Percentiles rank a stretch among this genome's conserved stretches.
phyloP scores from a whole-genome alignment of 2,113 vertebrate genomes.

The Paraplagusia blochii region DNA sequence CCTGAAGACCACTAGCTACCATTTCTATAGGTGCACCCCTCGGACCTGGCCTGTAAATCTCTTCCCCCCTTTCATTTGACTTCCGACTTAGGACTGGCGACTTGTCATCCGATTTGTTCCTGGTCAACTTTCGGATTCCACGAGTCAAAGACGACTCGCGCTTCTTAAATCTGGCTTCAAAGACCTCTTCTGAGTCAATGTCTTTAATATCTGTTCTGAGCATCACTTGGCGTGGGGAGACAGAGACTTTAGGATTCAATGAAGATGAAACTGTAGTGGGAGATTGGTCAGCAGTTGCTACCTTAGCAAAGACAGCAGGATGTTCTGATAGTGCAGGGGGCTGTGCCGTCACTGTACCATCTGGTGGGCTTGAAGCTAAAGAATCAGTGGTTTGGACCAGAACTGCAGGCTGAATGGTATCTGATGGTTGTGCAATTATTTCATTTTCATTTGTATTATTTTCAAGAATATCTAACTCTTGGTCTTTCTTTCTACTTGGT shows the following conservation, averaged over 20 bases:
- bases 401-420: constrained; percentile 72
- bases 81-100: constrained; percentile 62
- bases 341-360: constrained; percentile 17
- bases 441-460: constrained; percentile 4
- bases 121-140: constrained; percentile 83
- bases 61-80: constrained; percentile 78
- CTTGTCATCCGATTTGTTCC: constrained; percentile 87
- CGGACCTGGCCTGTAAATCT: constrained; percentile 86
- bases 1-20: constrained; percentile 60
- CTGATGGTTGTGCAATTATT: constrained; percentile 24
- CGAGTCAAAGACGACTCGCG: constrained; percentile 86
- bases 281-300: constrained; percentile 47
- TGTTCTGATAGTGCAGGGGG: constrained; percentile 52
- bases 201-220: constrained; percentile 81
- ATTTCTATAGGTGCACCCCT: constrained; percentile 86
- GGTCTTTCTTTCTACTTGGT: constrained; percentile 23
- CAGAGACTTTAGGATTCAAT: constrained; percentile 28
- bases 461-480: constrained; percentile 20
- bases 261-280: constrained; percentile 20
- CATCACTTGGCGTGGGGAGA: constrained; percentile 39
- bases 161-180: constrained; percentile 93
- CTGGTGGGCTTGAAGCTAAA: neutral
- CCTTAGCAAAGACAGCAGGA: constrained; percentile 73
- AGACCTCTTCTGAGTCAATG: constrained; percentile 90
- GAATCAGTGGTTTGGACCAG: constrained; percentile 5